These are phyloP conservation scores for Sebastes elongatus DNA, from an alignment of 2,797 vertebrate species.

Conservation along the genomic window DNA sequence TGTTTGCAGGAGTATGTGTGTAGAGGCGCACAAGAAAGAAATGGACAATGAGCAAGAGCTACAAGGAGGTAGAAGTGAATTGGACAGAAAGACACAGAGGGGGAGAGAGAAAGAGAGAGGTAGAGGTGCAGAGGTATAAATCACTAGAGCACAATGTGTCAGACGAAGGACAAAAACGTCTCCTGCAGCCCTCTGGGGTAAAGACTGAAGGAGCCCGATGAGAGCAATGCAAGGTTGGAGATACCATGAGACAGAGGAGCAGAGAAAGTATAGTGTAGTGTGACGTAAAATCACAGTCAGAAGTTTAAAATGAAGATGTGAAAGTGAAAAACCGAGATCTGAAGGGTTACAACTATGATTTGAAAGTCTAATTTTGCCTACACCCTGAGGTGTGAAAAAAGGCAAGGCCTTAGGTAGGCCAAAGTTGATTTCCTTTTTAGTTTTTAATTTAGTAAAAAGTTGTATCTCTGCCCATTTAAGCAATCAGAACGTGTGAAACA, in stretches of 20 bases:
- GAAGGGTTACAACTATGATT: background rate
- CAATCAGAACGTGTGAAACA: background rate
- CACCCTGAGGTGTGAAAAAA: background rate
- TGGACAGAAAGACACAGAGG: slow-evolving; percentile 47
- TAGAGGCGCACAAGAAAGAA: slow-evolving; percentile 26
- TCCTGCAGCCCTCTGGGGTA: slow-evolving; percentile 50
- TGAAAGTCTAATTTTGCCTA: background rate
- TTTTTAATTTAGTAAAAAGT: background rate
- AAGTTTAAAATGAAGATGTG: background rate
- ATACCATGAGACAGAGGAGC: slow-evolving; percentile 19
- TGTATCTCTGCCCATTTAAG: background rate
- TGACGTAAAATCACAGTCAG: background rate
- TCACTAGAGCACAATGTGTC: slow-evolving; percentile 70
- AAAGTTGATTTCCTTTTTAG: background rate
- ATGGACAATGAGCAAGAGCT: slow-evolving; percentile 56
- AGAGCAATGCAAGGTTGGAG: slow-evolving; percentile 30
- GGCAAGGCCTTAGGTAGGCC: background rate
- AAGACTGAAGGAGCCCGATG: slow-evolving; percentile 31
- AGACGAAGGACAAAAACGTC: slow-evolving; percentile 73
- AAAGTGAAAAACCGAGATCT: background rate
- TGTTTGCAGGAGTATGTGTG: slow-evolving; percentile 6
- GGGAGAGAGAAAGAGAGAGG: slow-evolving; percentile 31
- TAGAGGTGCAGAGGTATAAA: slow-evolving; percentile 71
- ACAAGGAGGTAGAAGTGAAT: slow-evolving; percentile 52
- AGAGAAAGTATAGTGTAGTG: background rate